Base-by-base conservation (phyloP, 2,888 invertebrate species). In the Epinotia ramella region DNA sequence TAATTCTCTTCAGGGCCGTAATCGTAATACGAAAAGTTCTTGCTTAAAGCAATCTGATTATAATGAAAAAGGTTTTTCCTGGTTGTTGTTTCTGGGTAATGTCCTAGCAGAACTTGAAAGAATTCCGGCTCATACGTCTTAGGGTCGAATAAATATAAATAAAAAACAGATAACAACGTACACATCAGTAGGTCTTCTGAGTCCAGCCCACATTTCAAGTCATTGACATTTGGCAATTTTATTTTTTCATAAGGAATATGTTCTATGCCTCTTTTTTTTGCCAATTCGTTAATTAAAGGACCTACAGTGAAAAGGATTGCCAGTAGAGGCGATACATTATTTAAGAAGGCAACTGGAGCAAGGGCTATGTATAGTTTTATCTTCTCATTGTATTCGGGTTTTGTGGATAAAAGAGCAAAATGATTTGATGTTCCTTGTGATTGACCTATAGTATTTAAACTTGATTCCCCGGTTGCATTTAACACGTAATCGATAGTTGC, bases 371-470 rank as follows among this genome's bases (percentile, higher is more conserved):
- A 88, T 0, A 94, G 86, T 28, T 88, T 88, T 7, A 96, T 88
- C 84, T 95, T 96, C 0, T 88, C 82, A 81, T 96, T 95, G 81
- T 95, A 95, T 69, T 95, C 94, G 0, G 95, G 95, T 64, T 84
- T 84, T 62, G 87, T 86, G 0, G 95, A 90, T 0, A 91, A 88
- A 87, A 95, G 90, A 0, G 95, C 94, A 78, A 90, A 95, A 80
- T 95, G 95, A 13, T 86, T 81, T 0, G 95, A 95, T 0, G 95
- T 95, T 5, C 97, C 97, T 81, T 93, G 93, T 0, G 96, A 97
- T 84, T 97, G 96, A 0, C 96, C 97, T 5, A 96, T 87, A 81
- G 96, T 96, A 78, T 94, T 95, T 0, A 97, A 76, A 59, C 94
- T 87, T 3, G 89, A 78, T 62, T 93, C 89, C 0, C 91, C 90